phyloP scores from a whole-genome alignment of 2,113 vertebrate genomes.

The Hippolais icterina region DNA sequence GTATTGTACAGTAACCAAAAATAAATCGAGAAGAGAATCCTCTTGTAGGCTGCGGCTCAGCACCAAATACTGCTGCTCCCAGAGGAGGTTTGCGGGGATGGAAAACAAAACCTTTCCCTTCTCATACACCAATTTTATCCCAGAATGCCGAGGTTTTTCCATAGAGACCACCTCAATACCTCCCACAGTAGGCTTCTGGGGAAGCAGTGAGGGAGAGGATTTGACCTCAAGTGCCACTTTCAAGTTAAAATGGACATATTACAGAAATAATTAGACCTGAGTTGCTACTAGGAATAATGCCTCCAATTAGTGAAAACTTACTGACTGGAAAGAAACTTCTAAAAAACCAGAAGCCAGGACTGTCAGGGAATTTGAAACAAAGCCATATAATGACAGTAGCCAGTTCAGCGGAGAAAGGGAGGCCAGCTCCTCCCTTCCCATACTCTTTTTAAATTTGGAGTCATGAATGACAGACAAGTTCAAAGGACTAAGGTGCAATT shows the following conservation, averaged over 20 bases:
- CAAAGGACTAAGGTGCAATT: background rate
- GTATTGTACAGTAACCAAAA: background rate
- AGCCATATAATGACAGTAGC: background rate
- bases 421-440: background rate
- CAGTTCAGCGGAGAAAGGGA: background rate
- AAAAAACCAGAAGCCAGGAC: background rate
- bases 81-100: background rate
- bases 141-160: background rate
- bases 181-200: rapidly evolving
- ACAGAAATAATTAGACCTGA: background rate
- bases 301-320: background rate
- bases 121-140: background rate
- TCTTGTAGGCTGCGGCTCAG: background rate
- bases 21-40: background rate
- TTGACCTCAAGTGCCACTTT: background rate
- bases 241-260: background rate
- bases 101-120: background rate
- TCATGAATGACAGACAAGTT: background rate
- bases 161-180: background rate
- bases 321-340: background rate
- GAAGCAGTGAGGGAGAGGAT: background rate
- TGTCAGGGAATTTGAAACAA: background rate
- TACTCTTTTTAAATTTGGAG: background rate
- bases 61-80: background rate
- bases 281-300: background rate